These are phyloP conservation scores for Leucoraja erinaceus DNA, from an alignment of 2,113 vertebrate species.

Conservation along the genomic window DNA sequence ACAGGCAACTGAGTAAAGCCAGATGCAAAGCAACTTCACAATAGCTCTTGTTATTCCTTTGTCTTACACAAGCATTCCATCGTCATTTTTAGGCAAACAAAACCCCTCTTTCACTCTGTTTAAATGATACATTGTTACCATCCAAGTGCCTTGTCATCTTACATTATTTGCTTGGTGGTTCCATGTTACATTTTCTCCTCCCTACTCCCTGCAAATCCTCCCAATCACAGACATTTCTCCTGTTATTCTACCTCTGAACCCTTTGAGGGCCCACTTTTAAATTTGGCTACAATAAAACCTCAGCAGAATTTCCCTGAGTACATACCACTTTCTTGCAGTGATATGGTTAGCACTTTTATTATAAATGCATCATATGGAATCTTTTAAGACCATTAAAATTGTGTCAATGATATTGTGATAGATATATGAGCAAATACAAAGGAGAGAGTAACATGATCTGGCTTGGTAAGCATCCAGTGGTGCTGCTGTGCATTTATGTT, in stretches of 20 bases:
- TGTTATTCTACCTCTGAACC: background rate
- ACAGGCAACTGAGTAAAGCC: background rate
- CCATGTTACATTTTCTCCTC: background rate
- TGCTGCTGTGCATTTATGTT: background rate
- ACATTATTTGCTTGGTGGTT: background rate
- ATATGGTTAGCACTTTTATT: background rate
- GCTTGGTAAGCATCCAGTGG: background rate
- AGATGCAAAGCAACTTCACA: background rate
- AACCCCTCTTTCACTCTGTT: background rate
- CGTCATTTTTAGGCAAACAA: background rate
- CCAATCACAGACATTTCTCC: background rate
- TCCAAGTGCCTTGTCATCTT: background rate
- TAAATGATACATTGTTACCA: background rate
- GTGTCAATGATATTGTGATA: background rate
- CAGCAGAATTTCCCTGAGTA: background rate
- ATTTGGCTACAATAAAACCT: constrained; percentile 3
- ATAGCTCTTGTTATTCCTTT: background rate
- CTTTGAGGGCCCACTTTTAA: background rate
- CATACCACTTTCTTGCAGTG: no score
- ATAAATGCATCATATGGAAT: background rate
- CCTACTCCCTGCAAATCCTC: background rate
- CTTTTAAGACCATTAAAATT: background rate
- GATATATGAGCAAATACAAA: background rate
- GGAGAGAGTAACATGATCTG: background rate
- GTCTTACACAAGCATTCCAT: background rate